Percentiles rank a stretch among this genome's conserved stretches.
Conservation (phyloP, 2,113 vertebrate species). For the Dromiciops gliroides region DNA sequence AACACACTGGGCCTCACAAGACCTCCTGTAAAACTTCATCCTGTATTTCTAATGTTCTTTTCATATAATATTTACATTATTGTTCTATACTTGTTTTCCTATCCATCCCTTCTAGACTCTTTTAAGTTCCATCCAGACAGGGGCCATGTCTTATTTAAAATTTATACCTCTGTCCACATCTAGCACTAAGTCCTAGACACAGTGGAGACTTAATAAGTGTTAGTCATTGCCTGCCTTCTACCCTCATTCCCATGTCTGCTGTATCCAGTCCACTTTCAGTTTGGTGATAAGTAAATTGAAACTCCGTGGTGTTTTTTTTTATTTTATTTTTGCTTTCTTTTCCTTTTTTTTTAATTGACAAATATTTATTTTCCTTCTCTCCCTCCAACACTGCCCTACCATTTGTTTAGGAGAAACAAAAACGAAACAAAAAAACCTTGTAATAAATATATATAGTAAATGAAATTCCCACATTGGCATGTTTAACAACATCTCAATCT, state of each 20-base stretch:
- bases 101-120: background rate
- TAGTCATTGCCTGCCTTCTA: background rate
- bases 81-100: background rate
- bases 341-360: background rate
- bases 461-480: background rate
- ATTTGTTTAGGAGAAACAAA: background rate
- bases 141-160: background rate
- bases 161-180: background rate
- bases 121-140: background rate
- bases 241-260: background rate
- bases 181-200: background rate
- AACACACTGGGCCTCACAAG: background rate
- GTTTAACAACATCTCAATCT: background rate
- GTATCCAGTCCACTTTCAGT: background rate
- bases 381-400: background rate
- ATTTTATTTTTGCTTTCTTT: background rate
- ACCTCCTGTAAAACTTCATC: background rate
- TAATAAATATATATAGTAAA: background rate
- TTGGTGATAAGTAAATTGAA: background rate
- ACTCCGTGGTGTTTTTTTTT: background rate
- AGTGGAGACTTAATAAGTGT: background rate
- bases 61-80: background rate
- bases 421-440: background rate
- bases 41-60: background rate
- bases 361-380: background rate